A percentile compares a stretch with the other conserved stretches of the same genome.
These are phyloP conservation scores for Cryptocephalus moraei DNA, from an alignment of 2,888 invertebrate genomes.

Conservation along the genomic window DNA sequence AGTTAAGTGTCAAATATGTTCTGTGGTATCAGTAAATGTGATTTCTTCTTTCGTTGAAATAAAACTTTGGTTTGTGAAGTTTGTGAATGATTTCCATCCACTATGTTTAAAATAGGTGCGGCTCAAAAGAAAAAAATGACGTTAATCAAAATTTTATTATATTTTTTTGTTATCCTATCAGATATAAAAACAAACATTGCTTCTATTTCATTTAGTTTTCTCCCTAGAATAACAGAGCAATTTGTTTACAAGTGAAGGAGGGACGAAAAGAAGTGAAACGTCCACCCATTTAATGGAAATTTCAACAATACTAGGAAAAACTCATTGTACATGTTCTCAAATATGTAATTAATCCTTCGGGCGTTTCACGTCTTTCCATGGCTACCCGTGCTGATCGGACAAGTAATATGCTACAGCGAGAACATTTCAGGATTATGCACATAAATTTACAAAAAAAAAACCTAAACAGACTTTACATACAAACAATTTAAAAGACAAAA, in stretches of 20 bases:
- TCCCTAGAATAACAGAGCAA: slow-evolving; percentile 45
- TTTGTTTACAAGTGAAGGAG: slow-evolving; percentile 17
- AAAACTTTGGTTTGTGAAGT: too few relatives aligned
- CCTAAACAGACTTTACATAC: not conserved
- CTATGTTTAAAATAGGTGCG: too few relatives aligned
- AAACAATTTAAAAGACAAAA: slow-evolving; percentile 12
- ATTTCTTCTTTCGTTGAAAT: too few relatives aligned
- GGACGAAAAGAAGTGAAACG: slow-evolving; percentile 33
- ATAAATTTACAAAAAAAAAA: slow-evolving; percentile 4
- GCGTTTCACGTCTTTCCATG: not conserved
- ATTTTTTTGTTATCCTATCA: slow-evolving; percentile 42
- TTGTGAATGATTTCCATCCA: too few relatives aligned
- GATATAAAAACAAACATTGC: slow-evolving; percentile 54
- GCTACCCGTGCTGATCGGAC: too few relatives aligned
- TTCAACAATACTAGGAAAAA: slow-evolving; percentile 19
- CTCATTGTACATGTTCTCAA: not conserved
- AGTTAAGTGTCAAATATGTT: too few relatives aligned
- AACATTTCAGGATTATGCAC: slow-evolving; percentile 5
- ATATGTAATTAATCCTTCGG: not conserved
- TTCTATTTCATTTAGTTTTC: slow-evolving; percentile 30
- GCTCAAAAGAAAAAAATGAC: slow-evolving; percentile 6
- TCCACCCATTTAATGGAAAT: slow-evolving; percentile 33
- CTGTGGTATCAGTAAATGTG: too few relatives aligned
- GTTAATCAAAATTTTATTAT: slow-evolving; percentile 45
- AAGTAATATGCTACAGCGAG: not conserved